Base-by-base conservation (phyloP, 2,113 vertebrate genomes). In the Rhabdornis inornatus region DNA sequence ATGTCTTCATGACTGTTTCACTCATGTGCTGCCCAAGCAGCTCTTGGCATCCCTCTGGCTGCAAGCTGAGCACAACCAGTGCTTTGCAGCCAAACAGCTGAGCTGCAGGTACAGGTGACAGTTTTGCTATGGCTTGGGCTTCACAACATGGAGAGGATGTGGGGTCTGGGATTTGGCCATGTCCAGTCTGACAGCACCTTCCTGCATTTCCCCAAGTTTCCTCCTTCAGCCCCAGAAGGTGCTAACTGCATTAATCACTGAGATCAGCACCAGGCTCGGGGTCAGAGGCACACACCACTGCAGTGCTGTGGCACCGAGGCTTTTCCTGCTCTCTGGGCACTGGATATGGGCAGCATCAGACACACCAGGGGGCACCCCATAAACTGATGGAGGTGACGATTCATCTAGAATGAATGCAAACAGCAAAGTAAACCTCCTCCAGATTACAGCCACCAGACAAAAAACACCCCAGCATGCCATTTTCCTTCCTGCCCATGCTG, bases 61-160 rank as follows among this genome's bases (percentile, higher is more conserved):
- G 44, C 42, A 45, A 53, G 56, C 55, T 8, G 15, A 57, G 66
- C 47, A 37, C 3, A 52, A 0, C 5, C 40, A 42, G 40, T 42
- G 22, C 45, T 60, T 28, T 64, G 59, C 1, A 25, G 81, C 19
- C 49, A 27, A 60, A 39, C 7, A 6, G 50, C 5, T 1, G 1
- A 69, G 72, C 55, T 49, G 64, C 37, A 37, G 25, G 42, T 15
- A 47, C 2, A 2, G 2, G 2, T 0, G 1, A 8, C 35, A n/a
- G 57, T 9, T 47, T 47, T 2, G 4, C 87, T 59, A 3, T 1
- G 3, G 23, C 57, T 79, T 0, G 0, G 52, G 39, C 66, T 87
- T 69, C 49, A 19, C 0, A 3, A 24, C 30, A 19, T 1, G 1
- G 15, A 24, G 42, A 66, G 22, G 24, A 49, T 0, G 2, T 28